Percentiles rank a stretch among this genome's conserved stretches.
Conservation (phyloP, 1,140 invertebrate species). For the Gryllus bimaculatus region DNA sequence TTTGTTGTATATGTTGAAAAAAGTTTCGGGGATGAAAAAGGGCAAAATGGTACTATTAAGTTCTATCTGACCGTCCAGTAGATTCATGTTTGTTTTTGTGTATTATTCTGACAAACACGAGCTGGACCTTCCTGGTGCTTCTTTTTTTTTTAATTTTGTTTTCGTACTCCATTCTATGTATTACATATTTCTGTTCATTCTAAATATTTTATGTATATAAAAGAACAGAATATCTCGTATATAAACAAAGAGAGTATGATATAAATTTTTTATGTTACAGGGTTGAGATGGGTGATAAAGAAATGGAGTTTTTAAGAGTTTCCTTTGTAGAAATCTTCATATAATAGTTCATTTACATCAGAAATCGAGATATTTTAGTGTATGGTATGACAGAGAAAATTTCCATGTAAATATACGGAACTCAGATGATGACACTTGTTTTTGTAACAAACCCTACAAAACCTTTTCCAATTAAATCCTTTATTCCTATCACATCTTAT, state of each 20-base stretch:
- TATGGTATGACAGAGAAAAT: not conserved
- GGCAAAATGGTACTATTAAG: too few species aligned
- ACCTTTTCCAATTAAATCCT: too few species aligned
- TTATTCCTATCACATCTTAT: too few species aligned
- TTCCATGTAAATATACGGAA: slow-evolving; percentile 1
- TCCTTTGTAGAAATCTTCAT: not conserved
- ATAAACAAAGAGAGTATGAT: not conserved
- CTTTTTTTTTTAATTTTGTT: too few species aligned
- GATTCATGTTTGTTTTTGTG: not conserved
- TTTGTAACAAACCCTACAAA: too few species aligned
- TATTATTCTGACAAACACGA: not conserved
- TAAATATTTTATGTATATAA: not conserved
- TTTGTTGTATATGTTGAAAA: too few species aligned
- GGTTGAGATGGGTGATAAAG: not conserved
- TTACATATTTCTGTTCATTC: not conserved
- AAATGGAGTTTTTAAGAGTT: not conserved
- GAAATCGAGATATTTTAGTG: not conserved
- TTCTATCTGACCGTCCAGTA: too few species aligned
- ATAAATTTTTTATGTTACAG: not conserved
- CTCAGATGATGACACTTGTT: not conserved
- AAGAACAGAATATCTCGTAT: not conserved
- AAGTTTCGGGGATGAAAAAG: too few species aligned
- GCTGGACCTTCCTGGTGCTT: not conserved
- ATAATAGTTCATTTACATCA: slow-evolving; percentile 1
- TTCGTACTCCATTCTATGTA: not conserved